Conservation (phyloP, 2,888 invertebrate genomes). For the Apoderus coryli region DNA sequence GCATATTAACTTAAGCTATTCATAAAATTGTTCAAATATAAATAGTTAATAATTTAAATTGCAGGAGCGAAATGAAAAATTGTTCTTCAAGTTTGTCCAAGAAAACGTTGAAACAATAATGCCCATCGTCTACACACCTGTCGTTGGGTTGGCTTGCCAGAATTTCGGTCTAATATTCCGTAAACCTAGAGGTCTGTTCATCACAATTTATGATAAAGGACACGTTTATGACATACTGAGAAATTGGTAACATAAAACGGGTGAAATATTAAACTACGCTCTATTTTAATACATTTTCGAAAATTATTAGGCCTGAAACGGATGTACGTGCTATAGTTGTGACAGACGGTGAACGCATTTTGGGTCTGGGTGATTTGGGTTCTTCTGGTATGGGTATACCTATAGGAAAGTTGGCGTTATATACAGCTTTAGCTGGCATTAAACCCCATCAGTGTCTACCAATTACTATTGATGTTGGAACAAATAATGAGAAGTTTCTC, state of each 20-base stretch:
- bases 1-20: too few relatives aligned
- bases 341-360: conserved; percentile 93
- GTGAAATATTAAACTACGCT: neutral
- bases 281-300: neutral
- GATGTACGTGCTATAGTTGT: conserved; percentile 80
- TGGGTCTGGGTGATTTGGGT: conserved; percentile 93
- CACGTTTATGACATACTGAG: conserved; percentile 82
- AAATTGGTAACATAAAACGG: conserved; percentile 61
- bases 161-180: conserved; percentile 91
- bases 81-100: conserved; percentile 55
- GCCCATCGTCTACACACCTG: conserved; percentile 97
- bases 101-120: conserved; percentile 89
- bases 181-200: conserved; percentile 86
- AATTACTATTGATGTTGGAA: conserved; percentile 87
- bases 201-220: conserved; percentile 90
- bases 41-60: too few relatives aligned
- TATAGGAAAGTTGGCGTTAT: conserved; percentile 89
- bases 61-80: conserved; percentile 91
- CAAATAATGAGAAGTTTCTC: conserved; percentile 77
- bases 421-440: conserved; percentile 94
- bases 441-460: conserved; percentile 91
- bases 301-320: conserved; percentile 57
- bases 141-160: conserved; percentile 94
- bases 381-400: conserved; percentile 98
- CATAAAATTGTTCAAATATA: too few relatives aligned